These are phyloP conservation scores for Melanogrammus aeglefinus DNA, from an alignment of 2,797 vertebrate species.

Conservation along the genomic window DNA sequence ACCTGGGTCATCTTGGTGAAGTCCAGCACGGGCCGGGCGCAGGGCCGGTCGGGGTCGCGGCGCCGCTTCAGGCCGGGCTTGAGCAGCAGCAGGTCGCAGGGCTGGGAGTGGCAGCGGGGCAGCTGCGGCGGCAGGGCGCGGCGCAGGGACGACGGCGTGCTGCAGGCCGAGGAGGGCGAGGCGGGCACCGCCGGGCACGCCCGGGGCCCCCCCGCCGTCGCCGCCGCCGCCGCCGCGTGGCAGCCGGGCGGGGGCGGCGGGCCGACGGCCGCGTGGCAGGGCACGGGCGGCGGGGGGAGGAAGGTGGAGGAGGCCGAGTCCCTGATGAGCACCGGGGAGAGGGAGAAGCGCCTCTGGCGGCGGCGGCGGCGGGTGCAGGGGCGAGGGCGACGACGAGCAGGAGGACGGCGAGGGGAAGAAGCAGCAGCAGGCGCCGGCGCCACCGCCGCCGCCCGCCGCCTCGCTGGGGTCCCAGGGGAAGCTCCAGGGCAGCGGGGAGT, in stretches of 20 bases:
- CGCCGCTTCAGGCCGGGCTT: slow-evolving; percentile 84
- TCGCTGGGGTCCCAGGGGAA: slow-evolving; percentile 78
- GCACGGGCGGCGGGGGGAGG: slow-evolving; percentile 70
- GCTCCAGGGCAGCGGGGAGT: slow-evolving; percentile 80
- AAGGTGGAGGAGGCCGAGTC: slow-evolving; percentile 80
- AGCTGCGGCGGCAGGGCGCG: slow-evolving; percentile 81
- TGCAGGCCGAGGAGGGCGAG: slow-evolving; percentile 84
- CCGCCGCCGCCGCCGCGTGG: background rate
- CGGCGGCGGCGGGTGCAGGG: slow-evolving; percentile 78
- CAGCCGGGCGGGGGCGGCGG: slow-evolving; percentile 58
- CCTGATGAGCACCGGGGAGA: slow-evolving; percentile 84
- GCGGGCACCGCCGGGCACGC: slow-evolving; percentile 62
- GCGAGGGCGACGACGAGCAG: slow-evolving; percentile 73
- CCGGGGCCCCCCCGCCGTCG: background rate
- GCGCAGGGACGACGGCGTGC: slow-evolving; percentile 80
- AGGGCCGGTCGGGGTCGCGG: slow-evolving; percentile 79
- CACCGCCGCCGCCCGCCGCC: slow-evolving; percentile 57
- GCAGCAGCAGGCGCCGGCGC: slow-evolving; percentile 67
- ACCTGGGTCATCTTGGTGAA: slow-evolving; percentile 89
- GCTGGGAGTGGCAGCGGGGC: slow-evolving; percentile 89
- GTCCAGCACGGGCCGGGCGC: slow-evolving; percentile 81
- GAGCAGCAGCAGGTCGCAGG: slow-evolving; percentile 86
- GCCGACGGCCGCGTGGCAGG: slow-evolving; percentile 55
- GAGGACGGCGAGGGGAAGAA: slow-evolving; percentile 79
- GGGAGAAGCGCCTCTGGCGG: slow-evolving; percentile 86